Base-by-base conservation (phyloP, 2,113 vertebrate genomes). In the Phylloscopus trochilus region DNA sequence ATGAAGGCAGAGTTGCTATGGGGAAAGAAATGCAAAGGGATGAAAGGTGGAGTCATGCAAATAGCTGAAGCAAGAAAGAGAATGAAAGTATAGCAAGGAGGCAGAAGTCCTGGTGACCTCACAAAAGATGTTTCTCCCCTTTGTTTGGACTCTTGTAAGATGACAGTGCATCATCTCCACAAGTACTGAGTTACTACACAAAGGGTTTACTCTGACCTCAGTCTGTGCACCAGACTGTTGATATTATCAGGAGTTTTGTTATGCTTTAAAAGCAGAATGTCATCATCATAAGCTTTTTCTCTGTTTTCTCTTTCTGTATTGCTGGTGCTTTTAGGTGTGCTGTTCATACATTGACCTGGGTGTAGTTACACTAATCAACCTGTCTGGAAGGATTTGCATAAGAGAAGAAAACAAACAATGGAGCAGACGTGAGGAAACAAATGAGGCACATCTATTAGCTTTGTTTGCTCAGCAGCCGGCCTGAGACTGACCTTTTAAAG, bases 1-100 rank as follows among this genome's bases (percentile, higher is more conserved):
- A 81, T 12, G 47, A 72, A 89, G 80, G 79, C 95, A 75, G 83
- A 90, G 89, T 78, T 95, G 91, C 95, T 63, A 78, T 31, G 22
- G 89, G 86, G 66, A 93, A 92, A 78, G 72, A 86, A 77, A 27
- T 47, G 73, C 64, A 64, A 83, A 78, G 52, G 60, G 83, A 81
- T 81, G 21, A 59, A 96, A 90, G 89, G 86, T 11, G 24, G 83
- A 90, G 68, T 62, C 58, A 83, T 37, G 52, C 52, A 90, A 87
- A 90, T 37, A 5, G 30, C 5, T 74, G 68, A 87, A 93, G 55
- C 8, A 7, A 78, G 16, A 67, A 44, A 58, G 51, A 77, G 30
- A 92, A 75, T 24, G 30, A 51, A 81, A 63, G 56, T 31, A 56
- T 2, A 78, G 64, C 18, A 86, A 63, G 69, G 76, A 60, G 51